phyloP scores from a whole-genome alignment of 2,888 invertebrate species.

The Helobdella robusta region DNA sequence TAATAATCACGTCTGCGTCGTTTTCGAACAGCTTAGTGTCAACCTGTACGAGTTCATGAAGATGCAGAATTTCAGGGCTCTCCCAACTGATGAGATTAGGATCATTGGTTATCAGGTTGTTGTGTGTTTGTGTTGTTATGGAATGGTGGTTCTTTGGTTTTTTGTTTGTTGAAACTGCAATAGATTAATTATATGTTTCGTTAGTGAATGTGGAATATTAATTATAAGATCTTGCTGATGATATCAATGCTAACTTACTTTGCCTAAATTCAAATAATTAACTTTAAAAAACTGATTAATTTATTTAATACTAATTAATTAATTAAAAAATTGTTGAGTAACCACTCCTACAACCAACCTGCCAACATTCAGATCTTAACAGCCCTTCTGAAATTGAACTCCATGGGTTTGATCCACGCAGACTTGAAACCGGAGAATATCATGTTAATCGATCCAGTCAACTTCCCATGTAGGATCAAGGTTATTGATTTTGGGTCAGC shows the following conservation, averaged over 20 bases:
- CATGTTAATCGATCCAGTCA: constrained; percentile 95
- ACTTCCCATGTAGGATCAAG: constrained; percentile 96
- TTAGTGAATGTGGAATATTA: too few relatives aligned
- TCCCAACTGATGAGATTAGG: constrained; percentile 93
- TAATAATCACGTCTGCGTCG: constrained; percentile 96
- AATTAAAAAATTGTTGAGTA: not conserved
- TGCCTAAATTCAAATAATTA: not conserved
- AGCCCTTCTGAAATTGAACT: constrained; percentile 74
- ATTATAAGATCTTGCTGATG: too few relatives aligned
- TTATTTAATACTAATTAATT: too few relatives aligned
- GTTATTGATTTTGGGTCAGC: constrained; percentile 98
- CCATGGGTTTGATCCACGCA: constrained; percentile 96
- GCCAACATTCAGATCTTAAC: constrained; percentile 58
- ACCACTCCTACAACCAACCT: not conserved
- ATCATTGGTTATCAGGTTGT: constrained; percentile 96
- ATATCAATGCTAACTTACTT: too few relatives aligned
- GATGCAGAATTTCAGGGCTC: constrained; percentile 96
- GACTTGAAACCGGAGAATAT: constrained; percentile 99
- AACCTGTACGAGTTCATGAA: constrained; percentile 99
- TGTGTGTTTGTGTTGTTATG: too few relatives aligned
- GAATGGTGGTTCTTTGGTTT: too few relatives aligned
- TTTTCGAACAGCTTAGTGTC: constrained; percentile 99
- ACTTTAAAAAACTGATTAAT: not conserved
- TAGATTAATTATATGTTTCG: too few relatives aligned
- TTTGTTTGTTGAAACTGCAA: too few relatives aligned